Conservation (phyloP, 2,797 vertebrate genomes). For the Aulostomus chinensis region DNA sequence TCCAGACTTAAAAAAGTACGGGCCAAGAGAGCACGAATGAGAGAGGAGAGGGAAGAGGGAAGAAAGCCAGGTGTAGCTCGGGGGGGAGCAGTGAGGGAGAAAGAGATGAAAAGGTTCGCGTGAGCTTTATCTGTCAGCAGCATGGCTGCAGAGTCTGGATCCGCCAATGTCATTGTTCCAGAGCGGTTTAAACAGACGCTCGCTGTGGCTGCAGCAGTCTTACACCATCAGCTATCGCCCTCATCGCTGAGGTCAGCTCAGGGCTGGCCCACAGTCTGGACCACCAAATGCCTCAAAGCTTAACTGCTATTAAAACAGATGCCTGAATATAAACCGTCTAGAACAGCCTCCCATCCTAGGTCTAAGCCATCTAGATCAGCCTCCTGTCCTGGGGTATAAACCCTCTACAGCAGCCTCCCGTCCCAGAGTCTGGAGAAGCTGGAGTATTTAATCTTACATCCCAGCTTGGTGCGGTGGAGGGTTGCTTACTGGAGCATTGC, state of each 20-base stretch:
- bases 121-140: slow-evolving; percentile 6
- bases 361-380: too few species aligned
- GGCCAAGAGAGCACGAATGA: slow-evolving; percentile 61
- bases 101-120: slow-evolving; percentile 8
- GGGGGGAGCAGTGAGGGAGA: neutral
- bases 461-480: slow-evolving; percentile 41
- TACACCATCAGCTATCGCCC: slow-evolving; percentile 33
- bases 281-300: too few species aligned
- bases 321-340: too few species aligned
- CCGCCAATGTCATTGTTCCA: slow-evolving; percentile 19
- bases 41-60: slow-evolving; percentile 25
- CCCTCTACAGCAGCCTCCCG: neutral
- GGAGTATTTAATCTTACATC: slow-evolving; percentile 44
- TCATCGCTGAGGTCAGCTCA: too few species aligned
- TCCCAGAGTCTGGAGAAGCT: slow-evolving; percentile 18
- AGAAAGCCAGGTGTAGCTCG: neutral
- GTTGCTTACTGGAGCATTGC: slow-evolving; percentile 49
- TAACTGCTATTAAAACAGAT: too few species aligned
- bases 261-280: too few species aligned
- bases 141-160: slow-evolving; percentile 7
- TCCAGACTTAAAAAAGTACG: slow-evolving; percentile 67
- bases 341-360: too few species aligned
- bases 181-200: slow-evolving; percentile 27
- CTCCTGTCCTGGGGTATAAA: too few species aligned
- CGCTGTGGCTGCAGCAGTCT: slow-evolving; percentile 23